A percentile compares a stretch with the other conserved stretches of the same genome.
phyloP scores from a whole-genome alignment of 1,140 invertebrate genomes.

The Drosophila sulfurigaster region DNA sequence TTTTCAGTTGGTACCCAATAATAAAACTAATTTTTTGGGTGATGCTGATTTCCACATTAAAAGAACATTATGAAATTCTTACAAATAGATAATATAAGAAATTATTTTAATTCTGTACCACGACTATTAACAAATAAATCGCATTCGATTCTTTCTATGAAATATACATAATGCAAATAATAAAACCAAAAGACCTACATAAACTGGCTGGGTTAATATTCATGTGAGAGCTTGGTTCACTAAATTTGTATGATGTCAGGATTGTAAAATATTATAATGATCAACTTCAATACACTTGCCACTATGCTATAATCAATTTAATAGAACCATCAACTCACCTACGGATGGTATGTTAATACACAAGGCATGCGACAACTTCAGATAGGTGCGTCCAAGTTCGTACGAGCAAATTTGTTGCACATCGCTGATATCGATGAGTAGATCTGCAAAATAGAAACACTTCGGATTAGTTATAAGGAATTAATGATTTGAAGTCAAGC shows the following conservation, averaged over 20 bases:
- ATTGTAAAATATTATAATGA: too few relatives aligned
- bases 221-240: too few relatives aligned
- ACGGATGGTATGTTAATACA: conserved; percentile 97
- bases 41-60: too few relatives aligned
- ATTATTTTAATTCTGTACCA: neutral
- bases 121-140: neutral
- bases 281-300: too few relatives aligned
- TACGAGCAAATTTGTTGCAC: conserved; percentile 98
- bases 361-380: conserved; percentile 94
- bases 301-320: neutral
- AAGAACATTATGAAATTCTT: neutral
- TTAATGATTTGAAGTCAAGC: neutral
- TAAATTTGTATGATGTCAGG: too few relatives aligned
- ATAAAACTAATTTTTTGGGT: too few relatives aligned
- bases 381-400: conserved; percentile 96
- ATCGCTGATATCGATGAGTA: conserved; percentile 99
- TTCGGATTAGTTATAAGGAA: neutral
- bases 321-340: conserved; percentile 87
- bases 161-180: neutral
- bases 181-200: neutral
- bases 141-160: neutral
- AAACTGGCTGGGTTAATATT: neutral
- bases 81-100: neutral
- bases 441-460: conserved; percentile 87
- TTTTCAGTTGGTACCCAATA: too few relatives aligned